Conservation (phyloP, 2,113 vertebrate species). For the Bubo blakistoni region DNA sequence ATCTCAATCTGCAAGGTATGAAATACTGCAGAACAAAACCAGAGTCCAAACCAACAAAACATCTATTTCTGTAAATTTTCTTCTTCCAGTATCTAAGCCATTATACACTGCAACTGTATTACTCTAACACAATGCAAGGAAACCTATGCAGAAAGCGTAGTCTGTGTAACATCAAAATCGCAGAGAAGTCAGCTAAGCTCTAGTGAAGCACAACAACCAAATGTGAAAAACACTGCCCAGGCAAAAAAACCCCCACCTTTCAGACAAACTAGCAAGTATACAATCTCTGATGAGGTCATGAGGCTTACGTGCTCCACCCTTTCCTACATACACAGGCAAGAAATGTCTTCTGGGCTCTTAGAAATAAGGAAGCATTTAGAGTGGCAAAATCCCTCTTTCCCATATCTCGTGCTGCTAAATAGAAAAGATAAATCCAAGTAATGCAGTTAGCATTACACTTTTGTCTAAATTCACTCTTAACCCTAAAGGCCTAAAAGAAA, state of each 20-base stretch:
- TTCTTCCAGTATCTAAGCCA: not conserved
- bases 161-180: not conserved
- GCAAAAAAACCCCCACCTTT: not conserved
- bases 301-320: accelerated
- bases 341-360: accelerated
- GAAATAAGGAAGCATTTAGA: not conserved
- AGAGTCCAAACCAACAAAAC: not conserved
- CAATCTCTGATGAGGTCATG: not conserved
- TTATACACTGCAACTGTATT: accelerated
- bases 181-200: not conserved
- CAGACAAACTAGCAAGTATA: accelerated
- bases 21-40: not conserved
- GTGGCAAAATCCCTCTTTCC: not conserved
- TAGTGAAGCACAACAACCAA: not conserved
- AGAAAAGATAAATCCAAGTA: not conserved
- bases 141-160: accelerated
- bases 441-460: not conserved
- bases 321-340: not conserved
- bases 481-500: not conserved
- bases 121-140: not conserved
- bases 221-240: not conserved
- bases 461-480: not conserved
- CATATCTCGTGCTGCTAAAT: not conserved
- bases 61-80: not conserved
- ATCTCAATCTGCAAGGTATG: not conserved